Evolutionary conservation across 2,888 invertebrate genomes (phyloP).

Genomic region (Pseudanteris insignis): DNA sequence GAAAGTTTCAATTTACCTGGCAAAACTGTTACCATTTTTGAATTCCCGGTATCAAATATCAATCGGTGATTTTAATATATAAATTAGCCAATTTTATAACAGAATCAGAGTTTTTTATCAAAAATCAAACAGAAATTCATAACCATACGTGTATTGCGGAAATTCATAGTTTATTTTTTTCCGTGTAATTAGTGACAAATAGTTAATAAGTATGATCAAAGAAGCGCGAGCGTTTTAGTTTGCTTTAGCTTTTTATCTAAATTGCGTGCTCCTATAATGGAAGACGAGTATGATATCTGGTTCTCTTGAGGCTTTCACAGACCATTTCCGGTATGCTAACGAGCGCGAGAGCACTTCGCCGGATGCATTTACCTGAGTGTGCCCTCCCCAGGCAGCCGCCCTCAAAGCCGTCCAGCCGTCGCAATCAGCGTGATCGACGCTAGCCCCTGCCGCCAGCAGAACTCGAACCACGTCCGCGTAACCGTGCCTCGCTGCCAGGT

Average conservation of each 20-base stretch:
- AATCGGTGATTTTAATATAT: no score
- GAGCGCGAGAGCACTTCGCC: conserved; percentile 33
- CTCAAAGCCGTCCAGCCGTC: conserved; percentile 92
- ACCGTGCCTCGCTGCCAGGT: conserved; percentile 84
- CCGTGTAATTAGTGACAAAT: conserved; percentile 22
- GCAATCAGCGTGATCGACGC: conserved; percentile 80
- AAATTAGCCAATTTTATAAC: no score
- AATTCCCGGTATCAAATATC: no score
- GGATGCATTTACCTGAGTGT: conserved; percentile 74
- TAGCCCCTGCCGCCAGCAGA: conserved; percentile 72
- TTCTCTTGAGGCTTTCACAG: conserved; percentile 33
- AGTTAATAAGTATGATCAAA: conserved; percentile 27
- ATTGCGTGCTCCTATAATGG: conserved; percentile 31
- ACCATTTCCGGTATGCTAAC: conserved; percentile 38
- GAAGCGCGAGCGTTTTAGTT: conserved; percentile 63
- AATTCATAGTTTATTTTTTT: no score
- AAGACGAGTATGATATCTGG: conserved; percentile 33
- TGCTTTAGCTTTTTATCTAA: conserved; percentile 31
- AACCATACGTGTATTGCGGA: no score
- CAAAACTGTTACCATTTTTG: no score
- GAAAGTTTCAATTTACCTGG: no score
- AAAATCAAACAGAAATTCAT: no score
- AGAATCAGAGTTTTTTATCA: no score
- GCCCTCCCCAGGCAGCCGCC: conserved; percentile 96
- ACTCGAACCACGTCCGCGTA: conserved; percentile 78